A percentile compares a stretch with the other conserved stretches of the same genome.
Conservation (phyloP, 2,797 vertebrate genomes). For the Pelobates cultripes region DNA sequence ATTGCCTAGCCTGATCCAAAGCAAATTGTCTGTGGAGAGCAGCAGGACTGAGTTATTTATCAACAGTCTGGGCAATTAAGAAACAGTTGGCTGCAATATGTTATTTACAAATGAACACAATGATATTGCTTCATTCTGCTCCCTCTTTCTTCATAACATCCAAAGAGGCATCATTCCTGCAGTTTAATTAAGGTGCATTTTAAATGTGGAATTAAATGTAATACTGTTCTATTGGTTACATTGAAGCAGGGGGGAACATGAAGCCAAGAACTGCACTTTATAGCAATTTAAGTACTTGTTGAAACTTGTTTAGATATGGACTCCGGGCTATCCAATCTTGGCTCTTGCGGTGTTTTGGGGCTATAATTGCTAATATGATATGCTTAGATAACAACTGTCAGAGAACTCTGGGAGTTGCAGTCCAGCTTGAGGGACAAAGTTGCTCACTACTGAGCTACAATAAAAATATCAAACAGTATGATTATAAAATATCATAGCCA, state of each 20-base stretch:
- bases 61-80: constrained; percentile 93
- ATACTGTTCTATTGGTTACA: constrained; percentile 58
- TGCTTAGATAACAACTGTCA: too few relatives aligned
- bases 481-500: too few relatives aligned
- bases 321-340: too few relatives aligned
- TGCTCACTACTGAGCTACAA: too few relatives aligned
- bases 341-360: too few relatives aligned
- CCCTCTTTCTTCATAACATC: constrained; percentile 70
- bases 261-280: neutral
- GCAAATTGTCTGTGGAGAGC: constrained; percentile 89
- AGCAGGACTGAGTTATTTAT: constrained; percentile 88
- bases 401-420: too few relatives aligned
- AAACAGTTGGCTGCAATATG: constrained; percentile 92
- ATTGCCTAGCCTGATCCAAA: constrained; percentile 89
- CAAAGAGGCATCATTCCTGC: constrained; percentile 65
- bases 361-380: too few relatives aligned
- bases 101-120: constrained; percentile 81
- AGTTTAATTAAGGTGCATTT: constrained; percentile 69
- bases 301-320: neutral
- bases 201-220: constrained; percentile 62
- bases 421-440: too few relatives aligned
- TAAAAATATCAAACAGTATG: too few relatives aligned
- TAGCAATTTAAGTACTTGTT: neutral
- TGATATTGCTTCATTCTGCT: constrained; percentile 73
- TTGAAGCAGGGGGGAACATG: neutral